Evolutionary conservation across 35 echinoderm and acorn worm species (phyloP).

Genomic region (Apostichopus japonicus): DNA sequence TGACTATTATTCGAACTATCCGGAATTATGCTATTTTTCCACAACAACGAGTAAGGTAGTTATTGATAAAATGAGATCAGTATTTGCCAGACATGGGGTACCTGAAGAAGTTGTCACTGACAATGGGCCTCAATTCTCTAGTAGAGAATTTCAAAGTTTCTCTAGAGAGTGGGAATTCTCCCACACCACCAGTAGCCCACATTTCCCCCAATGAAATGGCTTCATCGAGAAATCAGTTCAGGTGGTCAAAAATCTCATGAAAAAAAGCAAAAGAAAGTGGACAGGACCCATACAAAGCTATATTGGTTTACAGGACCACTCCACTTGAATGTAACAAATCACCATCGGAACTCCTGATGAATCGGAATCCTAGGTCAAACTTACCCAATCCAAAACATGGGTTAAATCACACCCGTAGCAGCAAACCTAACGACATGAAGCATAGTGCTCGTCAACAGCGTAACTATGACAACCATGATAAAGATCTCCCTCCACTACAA

Average conservation of each 20-base stretch:
- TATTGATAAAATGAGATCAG: constrained; percentile 53
- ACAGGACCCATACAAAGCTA: constrained; percentile 49
- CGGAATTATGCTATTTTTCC: constrained; percentile 16
- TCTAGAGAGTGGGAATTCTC: constrained; percentile 60
- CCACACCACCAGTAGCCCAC: constrained; percentile 44
- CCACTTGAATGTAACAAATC: constrained; percentile 56
- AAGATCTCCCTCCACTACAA: not conserved
- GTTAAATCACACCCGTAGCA: constrained; percentile 3
- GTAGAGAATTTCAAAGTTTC: constrained; percentile 52
- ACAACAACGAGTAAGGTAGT: constrained; percentile 49
- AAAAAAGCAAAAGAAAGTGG: constrained; percentile 41
- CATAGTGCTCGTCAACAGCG: not conserved
- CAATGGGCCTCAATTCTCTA: constrained; percentile 65
- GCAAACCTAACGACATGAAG: not conserved
- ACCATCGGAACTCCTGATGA: constrained; percentile 50
- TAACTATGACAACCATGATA: constrained; percentile 29
- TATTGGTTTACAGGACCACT: constrained; percentile 37
- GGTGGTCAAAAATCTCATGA: constrained; percentile 36
- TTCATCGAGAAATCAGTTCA: constrained; percentile 45
- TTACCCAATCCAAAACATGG: constrained; percentile 14
- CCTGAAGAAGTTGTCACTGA: constrained; percentile 40
- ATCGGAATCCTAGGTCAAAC: constrained; percentile 42
- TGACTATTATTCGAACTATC: constrained; percentile 72
- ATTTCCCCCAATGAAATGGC: constrained; percentile 53
- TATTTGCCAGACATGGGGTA: constrained; percentile 60